phyloP scores from a whole-genome alignment of 1,140 invertebrate species.

The Formica selysi region DNA sequence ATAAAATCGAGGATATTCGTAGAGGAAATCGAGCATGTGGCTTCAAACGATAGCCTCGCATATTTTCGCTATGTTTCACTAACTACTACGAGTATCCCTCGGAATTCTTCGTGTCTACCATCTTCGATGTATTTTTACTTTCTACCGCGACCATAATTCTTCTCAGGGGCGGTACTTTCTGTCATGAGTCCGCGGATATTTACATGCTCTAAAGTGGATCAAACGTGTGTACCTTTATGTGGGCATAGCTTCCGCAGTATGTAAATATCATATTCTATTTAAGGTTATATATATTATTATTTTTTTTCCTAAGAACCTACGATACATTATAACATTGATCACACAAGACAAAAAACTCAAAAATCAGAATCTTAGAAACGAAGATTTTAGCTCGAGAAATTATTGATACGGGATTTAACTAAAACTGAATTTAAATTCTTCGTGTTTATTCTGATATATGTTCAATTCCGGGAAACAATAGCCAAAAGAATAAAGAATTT shows the following conservation, averaged over 20 bases:
- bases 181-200: constrained; percentile 8
- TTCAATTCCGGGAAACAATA: not conserved
- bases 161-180: constrained; percentile 33
- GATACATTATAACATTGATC: not conserved
- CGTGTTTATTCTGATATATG: not conserved
- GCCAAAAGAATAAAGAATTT: not conserved
- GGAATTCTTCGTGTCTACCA: constrained; percentile 43
- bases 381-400: not conserved
- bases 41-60: constrained; percentile 25
- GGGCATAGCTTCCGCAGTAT: not conserved
- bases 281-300: not conserved
- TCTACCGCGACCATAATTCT: constrained; percentile 34
- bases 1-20: constrained; percentile 24
- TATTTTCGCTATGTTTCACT: constrained; percentile 51
- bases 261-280: not conserved
- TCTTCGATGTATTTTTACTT: constrained; percentile 61
- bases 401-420: not conserved
- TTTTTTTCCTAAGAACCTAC: not conserved
- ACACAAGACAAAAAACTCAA: not conserved
- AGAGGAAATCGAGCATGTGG: constrained; percentile 41
- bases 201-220: constrained; percentile 26
- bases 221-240: constrained; percentile 12
- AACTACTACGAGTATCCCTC: constrained; percentile 19
- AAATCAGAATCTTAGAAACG: not conserved
- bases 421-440: not conserved